Conservation (phyloP, 1,140 invertebrate genomes). For the Pinna nobilis region DNA sequence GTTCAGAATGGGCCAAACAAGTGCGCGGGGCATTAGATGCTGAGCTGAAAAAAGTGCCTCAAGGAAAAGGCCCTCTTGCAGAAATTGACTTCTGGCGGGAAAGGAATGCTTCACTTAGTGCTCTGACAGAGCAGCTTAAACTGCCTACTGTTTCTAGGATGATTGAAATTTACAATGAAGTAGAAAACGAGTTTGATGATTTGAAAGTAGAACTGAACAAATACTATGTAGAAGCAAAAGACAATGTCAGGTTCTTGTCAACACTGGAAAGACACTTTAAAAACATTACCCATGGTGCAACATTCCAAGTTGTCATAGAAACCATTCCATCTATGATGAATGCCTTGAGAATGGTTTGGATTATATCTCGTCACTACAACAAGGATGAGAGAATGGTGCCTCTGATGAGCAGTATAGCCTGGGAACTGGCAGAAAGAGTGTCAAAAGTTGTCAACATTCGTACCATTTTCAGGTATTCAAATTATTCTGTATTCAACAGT, state of each 20-base stretch:
- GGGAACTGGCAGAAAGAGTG: conserved; percentile 85
- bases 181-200: conserved; percentile 75
- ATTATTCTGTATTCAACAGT: too few relatives aligned
- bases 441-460: conserved; percentile 83
- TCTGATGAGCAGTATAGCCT: conserved; percentile 86
- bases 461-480: conserved; percentile 81
- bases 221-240: conserved; percentile 85
- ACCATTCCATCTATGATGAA: conserved; percentile 86
- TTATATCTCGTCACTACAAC: conserved; percentile 76
- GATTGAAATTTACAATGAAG: conserved; percentile 76
- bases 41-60: conserved; percentile 73
- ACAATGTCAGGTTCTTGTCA: conserved; percentile 88
- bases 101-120: conserved; percentile 83
- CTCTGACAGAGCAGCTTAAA: conserved; percentile 87
- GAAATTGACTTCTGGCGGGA: conserved; percentile 91
- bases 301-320: conserved; percentile 80
- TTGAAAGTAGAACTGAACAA: conserved; percentile 80
- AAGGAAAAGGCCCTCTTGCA: conserved; percentile 84
- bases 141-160: conserved; percentile 81
- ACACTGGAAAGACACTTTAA: conserved; percentile 88
- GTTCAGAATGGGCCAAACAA: conserved; percentile 71
- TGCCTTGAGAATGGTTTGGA: conserved; percentile 79
- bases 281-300: conserved; percentile 83
- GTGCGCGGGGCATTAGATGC: conserved; percentile 70
- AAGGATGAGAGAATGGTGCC: conserved; percentile 85